Evolutionary conservation across 2,888 invertebrate species (phyloP), one percentile per base, ranked within the genome.

Genomic region (Sylvicola cinctus): DNA sequence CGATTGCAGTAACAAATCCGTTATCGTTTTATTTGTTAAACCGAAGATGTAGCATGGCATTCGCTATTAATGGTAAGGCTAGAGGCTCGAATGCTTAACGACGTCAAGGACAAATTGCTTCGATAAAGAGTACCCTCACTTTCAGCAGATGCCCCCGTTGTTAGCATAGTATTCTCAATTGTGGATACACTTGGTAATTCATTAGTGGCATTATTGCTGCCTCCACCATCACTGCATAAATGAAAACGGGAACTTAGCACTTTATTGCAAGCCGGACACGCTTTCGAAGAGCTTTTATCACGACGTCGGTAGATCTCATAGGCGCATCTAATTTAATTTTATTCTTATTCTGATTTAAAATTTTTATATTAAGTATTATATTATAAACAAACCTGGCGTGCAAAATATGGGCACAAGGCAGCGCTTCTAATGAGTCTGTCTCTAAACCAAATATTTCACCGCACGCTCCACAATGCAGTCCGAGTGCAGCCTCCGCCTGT

Each of bases 391-490:
- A 80, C 81, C 79, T 74, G 29, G 80, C 74, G 49, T 87, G 87
- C 32, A 85, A 67, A 43, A 87, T 83, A 51, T 87, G 87, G 3
- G 83, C 75, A 58, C 87, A 88, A 3, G 84, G 81, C 42, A 87
- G 59, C 12, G 80, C 77, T 44, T 85, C 84, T 29, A 87, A 61
- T 12, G 70, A 70, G 45, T 74, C 74, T 1, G 74, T 70, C 43
- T 75, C 71, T 37, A 70, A 56, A 3, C 79, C 79, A 41, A 85
- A 73, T 2, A 77, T 70, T 41, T 78, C 74, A 37, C 81, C 74
- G 50, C 85, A 85, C 4, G 77, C 72, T 2, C 83, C 85, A 49
- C 88, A 88, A 28, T 71, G 68, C 3, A 88, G 65, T 41, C 77
- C 76, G 41, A 85, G 62, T 42, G 67, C 68, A 2, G 63, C 61